These are phyloP conservation scores for Cherax quadricarinatus DNA, from an alignment of 1,140 invertebrate genomes.

Conservation along the genomic window DNA sequence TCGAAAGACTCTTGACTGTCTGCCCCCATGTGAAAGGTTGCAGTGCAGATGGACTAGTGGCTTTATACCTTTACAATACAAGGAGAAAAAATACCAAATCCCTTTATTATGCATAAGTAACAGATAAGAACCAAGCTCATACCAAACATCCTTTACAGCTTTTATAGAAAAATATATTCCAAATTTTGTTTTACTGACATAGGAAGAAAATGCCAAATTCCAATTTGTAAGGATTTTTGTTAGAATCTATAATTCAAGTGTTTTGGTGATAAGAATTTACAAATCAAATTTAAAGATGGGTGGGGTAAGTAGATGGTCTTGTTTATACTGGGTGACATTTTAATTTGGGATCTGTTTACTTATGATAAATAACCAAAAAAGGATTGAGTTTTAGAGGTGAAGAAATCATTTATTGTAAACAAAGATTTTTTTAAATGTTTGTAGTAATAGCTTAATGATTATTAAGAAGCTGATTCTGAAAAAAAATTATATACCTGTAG, in stretches of 20 bases:
- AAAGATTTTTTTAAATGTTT: slow-evolving; percentile 1
- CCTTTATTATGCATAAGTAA: slow-evolving; percentile 38
- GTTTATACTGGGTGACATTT: slow-evolving; percentile 11
- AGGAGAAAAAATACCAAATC: slow-evolving; percentile 26
- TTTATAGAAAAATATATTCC: slow-evolving; percentile 14
- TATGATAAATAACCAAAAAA: too few species aligned
- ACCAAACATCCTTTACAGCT: background rate
- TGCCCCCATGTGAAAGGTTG: slow-evolving; percentile 12
- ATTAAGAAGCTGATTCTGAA: background rate
- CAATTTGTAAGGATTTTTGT: background rate
- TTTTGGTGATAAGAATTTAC: slow-evolving; percentile 1
- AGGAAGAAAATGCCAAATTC: background rate
- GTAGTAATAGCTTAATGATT: background rate
- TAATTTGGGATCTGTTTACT: background rate
- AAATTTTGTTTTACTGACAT: background rate
- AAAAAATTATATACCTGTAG: background rate
- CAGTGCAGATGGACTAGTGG: slow-evolving; percentile 45
- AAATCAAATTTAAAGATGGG: background rate
- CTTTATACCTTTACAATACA: slow-evolving; percentile 26
- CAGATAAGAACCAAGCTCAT: slow-evolving; percentile 23
- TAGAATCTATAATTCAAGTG: background rate
- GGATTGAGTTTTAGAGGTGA: background rate
- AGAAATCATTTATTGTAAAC: background rate
- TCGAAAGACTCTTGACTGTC: background rate
- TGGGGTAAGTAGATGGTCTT: background rate